Evolutionary conservation across 2,113 vertebrate species (phyloP), one percentile per base, ranked within the genome.

Genomic region (Tenrec ecaudatus): DNA sequence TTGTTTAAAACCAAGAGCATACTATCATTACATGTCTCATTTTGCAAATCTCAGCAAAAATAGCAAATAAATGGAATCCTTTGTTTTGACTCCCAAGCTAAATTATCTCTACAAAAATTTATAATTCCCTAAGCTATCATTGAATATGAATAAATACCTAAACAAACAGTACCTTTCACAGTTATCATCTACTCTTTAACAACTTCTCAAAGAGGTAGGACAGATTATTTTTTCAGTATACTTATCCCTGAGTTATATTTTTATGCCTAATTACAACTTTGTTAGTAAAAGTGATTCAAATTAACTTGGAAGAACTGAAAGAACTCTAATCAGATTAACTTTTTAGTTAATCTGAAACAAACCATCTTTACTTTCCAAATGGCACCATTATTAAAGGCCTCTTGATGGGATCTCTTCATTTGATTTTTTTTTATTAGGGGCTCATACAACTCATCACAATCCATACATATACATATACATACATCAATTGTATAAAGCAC

Each of bases 241-340:
- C 22, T 95, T 91, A 91, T 86, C 90, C 43, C 38, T 47, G 60
- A 88, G 73, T 79, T 89, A 84, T 86, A 93, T 82, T 88, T 96
- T 94, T 73, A 95, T 90, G 60, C 94, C 86, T 92, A 94, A 93
- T 89, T 82, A 94, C 53, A 95, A 86, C 57, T 89, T 88, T 86
- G 33, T 92, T 47, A 90, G 85, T 87, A 95, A 93, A 93, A 76
- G 58, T 91, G 36, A 69, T 79, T 76, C 33, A 90, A 96, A 94
- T 88, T 93, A 93, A 83, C 53, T 93, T 71, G 90, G 29, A 85
- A 85, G 77, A 95, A 92, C 79, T 95, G 73, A 95, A 31, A 58
- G 91, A 95, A 84, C 7, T 20, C 22, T 93, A 88, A 96, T 92
- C 66, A 81, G 10, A 53, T 96, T 85, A 77, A 53, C 43, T 86